Evolutionary conservation across 35 echinoderm and acorn worm species (phyloP).

Genomic region (Patiria miniata): DNA sequence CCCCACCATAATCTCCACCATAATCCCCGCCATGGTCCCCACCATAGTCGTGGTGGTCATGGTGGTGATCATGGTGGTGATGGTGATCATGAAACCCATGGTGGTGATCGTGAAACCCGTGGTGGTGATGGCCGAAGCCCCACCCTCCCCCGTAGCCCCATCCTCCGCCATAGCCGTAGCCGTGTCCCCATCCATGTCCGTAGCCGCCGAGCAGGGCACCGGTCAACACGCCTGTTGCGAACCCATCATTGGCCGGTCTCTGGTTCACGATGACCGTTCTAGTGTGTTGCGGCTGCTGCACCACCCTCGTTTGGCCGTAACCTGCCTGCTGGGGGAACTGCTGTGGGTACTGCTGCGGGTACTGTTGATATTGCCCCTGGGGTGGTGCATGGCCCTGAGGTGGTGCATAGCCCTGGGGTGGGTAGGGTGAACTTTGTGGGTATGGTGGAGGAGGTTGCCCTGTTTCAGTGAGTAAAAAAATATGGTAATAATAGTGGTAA

Average conservation of each 20-base stretch:
- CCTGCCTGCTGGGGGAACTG: slow-evolving; percentile 29
- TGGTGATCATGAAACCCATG: slow-evolving; percentile 13
- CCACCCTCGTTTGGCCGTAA: slow-evolving; percentile 2
- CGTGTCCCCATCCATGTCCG: slow-evolving; percentile 5
- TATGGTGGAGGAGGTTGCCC: slow-evolving; percentile 33
- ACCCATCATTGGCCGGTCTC: slow-evolving; percentile 3
- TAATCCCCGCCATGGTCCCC: neutral
- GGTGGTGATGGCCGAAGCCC: slow-evolving; percentile 35
- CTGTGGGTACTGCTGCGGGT: neutral
- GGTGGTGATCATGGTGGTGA: slow-evolving; percentile 3
- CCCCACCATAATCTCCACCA: slow-evolving; percentile 34
- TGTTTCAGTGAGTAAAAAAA: neutral
- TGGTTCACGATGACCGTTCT: neutral
- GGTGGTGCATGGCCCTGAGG: neutral
- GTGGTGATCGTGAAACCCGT: slow-evolving; percentile 19
- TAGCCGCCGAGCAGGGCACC: slow-evolving; percentile 37
- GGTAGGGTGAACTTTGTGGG: neutral
- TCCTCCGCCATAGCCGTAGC: neutral
- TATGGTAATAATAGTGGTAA: no score
- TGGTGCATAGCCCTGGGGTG: neutral
- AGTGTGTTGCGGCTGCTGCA: neutral
- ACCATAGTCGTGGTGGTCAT: slow-evolving; percentile 33
- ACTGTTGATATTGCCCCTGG: slow-evolving; percentile 22
- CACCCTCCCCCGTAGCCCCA: slow-evolving; percentile 36
- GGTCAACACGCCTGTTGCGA: slow-evolving; percentile 34